These are phyloP conservation scores for Tenthredo livida DNA, from an alignment of 2,888 invertebrate genomes.

Conservation along the genomic window DNA sequence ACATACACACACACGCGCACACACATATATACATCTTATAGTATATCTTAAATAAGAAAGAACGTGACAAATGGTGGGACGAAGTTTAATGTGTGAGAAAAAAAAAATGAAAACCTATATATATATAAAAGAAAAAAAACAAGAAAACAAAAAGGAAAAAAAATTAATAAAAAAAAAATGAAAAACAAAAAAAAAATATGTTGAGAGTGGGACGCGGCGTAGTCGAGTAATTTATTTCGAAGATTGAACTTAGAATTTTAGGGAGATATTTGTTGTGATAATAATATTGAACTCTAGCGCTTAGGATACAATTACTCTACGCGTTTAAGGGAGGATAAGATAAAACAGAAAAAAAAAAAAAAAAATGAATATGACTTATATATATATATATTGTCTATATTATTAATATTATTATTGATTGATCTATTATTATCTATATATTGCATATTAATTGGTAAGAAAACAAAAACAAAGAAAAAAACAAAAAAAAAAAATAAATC, in stretches of 20 bases:
- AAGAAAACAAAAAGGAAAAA: conserved; percentile 49
- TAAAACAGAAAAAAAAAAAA: conserved; percentile 51
- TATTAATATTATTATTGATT: conserved; percentile 53
- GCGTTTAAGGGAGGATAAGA: conserved; percentile 65
- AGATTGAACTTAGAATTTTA: conserved; percentile 70
- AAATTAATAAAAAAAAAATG: conserved; percentile 49
- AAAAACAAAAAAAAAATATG: conserved; percentile 56
- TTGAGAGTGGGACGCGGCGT: conserved; percentile 57
- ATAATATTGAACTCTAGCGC: conserved; percentile 73
- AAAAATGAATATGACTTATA: conserved; percentile 56
- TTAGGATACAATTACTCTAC: conserved; percentile 68
- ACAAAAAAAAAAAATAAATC: conserved; percentile 53
- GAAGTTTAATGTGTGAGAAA: conserved; percentile 33
- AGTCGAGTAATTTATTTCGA: conserved; percentile 65
- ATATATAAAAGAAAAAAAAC: conserved; percentile 54
- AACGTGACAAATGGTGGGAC: conserved; percentile 17
- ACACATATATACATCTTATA: conserved; percentile 40
- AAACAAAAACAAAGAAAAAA: conserved; percentile 52
- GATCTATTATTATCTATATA: conserved; percentile 54
- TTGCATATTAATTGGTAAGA: conserved; percentile 55
- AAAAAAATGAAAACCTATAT: conserved; percentile 29
- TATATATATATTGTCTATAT: conserved; percentile 53
- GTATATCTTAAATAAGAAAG: conserved; percentile 19
- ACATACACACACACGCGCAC: conserved; percentile 24
- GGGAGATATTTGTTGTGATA: conserved; percentile 77